phyloP scores from a whole-genome alignment of 2,888 invertebrate genomes.

The Blastobasis lacticolella region DNA sequence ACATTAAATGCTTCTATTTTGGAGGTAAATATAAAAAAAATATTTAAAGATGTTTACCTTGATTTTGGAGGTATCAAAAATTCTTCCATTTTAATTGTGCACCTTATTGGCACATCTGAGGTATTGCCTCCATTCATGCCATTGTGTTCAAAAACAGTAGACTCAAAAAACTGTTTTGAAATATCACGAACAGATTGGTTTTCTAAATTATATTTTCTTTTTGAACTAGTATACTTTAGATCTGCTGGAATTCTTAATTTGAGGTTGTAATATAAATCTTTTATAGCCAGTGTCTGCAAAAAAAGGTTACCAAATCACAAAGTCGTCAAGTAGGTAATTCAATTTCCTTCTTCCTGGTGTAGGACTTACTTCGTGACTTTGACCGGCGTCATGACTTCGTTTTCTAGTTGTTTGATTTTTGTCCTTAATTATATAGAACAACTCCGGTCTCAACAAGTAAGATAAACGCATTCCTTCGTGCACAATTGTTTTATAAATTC shows the following conservation, averaged over 20 bases:
- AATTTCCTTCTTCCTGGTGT: neutral
- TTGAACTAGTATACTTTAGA: constrained; percentile 16
- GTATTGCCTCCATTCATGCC: constrained; percentile 73
- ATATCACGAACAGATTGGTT: constrained; percentile 21
- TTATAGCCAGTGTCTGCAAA: constrained; percentile 38
- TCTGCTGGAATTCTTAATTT: constrained; percentile 22
- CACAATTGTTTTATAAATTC: constrained; percentile 35
- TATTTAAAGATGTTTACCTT: constrained; percentile 49
- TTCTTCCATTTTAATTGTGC: constrained; percentile 50
- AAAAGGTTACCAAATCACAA: neutral
- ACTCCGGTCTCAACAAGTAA: constrained; percentile 25
- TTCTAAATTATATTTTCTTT: neutral
- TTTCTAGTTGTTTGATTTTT: constrained; percentile 28
- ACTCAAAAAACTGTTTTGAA: constrained; percentile 41
- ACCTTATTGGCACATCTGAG: constrained; percentile 60
- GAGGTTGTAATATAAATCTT: constrained; percentile 30
- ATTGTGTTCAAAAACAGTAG: constrained; percentile 34
- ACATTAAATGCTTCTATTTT: no score
- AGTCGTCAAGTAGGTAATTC: neutral
- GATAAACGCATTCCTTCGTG: constrained; percentile 17
- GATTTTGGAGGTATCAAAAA: constrained; percentile 80
- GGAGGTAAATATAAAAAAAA: no score
- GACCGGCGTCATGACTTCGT: constrained; percentile 24
- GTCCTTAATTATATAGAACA: constrained; percentile 40
- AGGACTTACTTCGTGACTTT: constrained; percentile 36